These are phyloP conservation scores for Luidia sarsii DNA, from an alignment of 53 echinoderm and acorn worm genomes.

Conservation along the genomic window DNA sequence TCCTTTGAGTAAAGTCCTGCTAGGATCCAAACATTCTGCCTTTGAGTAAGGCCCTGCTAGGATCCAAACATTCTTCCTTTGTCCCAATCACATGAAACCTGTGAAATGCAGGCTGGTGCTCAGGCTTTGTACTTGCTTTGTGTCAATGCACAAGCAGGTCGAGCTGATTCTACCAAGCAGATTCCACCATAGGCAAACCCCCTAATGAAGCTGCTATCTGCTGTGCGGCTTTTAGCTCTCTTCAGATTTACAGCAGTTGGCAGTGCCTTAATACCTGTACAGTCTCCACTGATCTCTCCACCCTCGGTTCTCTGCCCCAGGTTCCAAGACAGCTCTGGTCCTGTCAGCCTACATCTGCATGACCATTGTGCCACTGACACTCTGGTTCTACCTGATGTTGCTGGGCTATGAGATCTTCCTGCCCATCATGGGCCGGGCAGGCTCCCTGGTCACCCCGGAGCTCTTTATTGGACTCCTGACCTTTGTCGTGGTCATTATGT, in stretches of 20 bases:
- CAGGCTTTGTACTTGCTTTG: too few relatives aligned
- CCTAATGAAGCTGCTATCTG: too few relatives aligned
- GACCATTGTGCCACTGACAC: constrained; percentile 12
- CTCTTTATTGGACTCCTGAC: constrained; percentile 51
- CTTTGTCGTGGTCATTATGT: constrained; percentile 20
- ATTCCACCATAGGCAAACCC: too few relatives aligned
- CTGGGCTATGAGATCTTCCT: constrained; percentile 57
- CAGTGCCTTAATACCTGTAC: too few relatives aligned
- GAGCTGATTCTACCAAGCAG: too few relatives aligned
- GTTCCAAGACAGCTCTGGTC: constrained; percentile 1
- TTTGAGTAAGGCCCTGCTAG: too few relatives aligned
- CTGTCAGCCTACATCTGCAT: constrained; percentile 40
- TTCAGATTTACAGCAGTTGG: constrained; percentile 1
- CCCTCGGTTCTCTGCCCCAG: background rate
- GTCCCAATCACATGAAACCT: too few relatives aligned
- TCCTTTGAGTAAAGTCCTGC: too few relatives aligned
- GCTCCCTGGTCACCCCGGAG: constrained; percentile 56
- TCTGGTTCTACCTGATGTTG: constrained; percentile 46
- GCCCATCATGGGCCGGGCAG: constrained; percentile 65
- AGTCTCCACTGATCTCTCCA: background rate
- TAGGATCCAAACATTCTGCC: too few relatives aligned
- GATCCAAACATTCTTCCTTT: too few relatives aligned
- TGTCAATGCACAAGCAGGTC: too few relatives aligned
- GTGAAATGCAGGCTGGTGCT: too few relatives aligned
- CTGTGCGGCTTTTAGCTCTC: background rate